A percentile compares a stretch with the other conserved stretches of the same genome.
These are phyloP conservation scores for Parazoanthus atlanticus DNA, from an alignment of 92 coral and sea anemone genomes.

Conservation along the genomic window DNA sequence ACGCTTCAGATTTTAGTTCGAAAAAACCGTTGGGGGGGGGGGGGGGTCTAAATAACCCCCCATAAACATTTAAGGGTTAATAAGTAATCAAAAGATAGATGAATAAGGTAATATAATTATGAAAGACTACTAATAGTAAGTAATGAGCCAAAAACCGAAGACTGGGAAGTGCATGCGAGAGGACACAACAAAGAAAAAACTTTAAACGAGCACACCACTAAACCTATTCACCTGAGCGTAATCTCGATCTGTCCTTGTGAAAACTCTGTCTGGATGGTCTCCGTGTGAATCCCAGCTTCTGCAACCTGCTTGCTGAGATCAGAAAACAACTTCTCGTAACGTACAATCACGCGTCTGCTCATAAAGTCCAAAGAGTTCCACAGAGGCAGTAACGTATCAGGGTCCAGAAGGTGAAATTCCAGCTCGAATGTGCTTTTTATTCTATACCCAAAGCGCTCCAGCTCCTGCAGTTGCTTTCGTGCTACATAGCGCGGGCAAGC, in stretches of 20 bases:
- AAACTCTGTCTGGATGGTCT: constrained; percentile 27
- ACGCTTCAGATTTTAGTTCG: too few species aligned
- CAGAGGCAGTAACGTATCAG: constrained; percentile 7
- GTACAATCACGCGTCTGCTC: constrained; percentile 3
- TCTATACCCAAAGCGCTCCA: constrained; percentile 11
- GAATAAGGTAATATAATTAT: too few species aligned
- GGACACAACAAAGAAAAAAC: neutral
- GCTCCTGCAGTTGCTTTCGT: constrained; percentile 21
- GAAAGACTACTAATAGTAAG: too few species aligned
- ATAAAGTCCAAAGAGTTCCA: constrained; percentile 3
- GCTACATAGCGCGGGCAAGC: constrained; percentile 42
- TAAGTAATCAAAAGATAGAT: too few species aligned
- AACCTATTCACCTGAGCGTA: neutral
- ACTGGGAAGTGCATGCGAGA: neutral
- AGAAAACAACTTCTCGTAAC: constrained; percentile 30
- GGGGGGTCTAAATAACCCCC: too few species aligned
- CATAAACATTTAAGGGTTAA: too few species aligned
- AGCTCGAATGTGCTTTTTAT: constrained; percentile 27
- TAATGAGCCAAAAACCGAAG: too few species aligned
- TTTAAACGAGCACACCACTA: neutral
- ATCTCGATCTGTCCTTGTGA: constrained; percentile 30
- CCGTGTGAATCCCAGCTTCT: constrained; percentile 6
- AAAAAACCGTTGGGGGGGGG: too few species aligned
- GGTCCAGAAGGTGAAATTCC: constrained; percentile 25
- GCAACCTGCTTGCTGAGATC: constrained; percentile 39